These are phyloP conservation scores for Archips xylosteana DNA, from an alignment of 2,888 invertebrate species.

Conservation along the genomic window DNA sequence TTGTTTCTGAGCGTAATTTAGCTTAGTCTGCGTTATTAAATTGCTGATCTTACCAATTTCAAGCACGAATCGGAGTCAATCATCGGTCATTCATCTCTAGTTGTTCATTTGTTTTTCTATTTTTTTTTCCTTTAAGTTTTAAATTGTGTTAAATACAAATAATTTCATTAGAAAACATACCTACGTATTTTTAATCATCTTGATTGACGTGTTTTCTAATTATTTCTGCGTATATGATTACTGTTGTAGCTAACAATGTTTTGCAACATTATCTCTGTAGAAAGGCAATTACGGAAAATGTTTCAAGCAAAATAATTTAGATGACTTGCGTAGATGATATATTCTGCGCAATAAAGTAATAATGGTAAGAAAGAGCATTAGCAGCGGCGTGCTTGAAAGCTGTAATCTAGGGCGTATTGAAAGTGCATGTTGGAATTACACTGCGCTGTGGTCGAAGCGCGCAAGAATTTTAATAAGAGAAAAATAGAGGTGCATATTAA, in stretches of 20 bases:
- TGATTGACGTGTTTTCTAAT: background rate
- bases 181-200: too few relatives aligned
- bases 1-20: background rate
- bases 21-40: background rate
- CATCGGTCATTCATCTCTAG: background rate
- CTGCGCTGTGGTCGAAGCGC: slow-evolving; percentile 32
- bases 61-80: too few relatives aligned
- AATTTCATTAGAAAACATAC: too few relatives aligned
- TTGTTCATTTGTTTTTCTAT: background rate
- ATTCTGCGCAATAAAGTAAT: slow-evolving; percentile 12
- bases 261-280: background rate
- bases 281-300: slow-evolving; percentile 23
- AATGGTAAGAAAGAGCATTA: slow-evolving; percentile 38
- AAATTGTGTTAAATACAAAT: too few relatives aligned
- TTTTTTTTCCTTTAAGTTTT: too few relatives aligned
- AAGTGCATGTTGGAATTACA: slow-evolving; percentile 30
- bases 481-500: background rate
- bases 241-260: slow-evolving; percentile 1
- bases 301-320: slow-evolving; percentile 27
- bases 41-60: background rate
- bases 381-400: slow-evolving; percentile 26
- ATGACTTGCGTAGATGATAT: slow-evolving; percentile 24
- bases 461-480: slow-evolving; percentile 28
- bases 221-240: background rate
- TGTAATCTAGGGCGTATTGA: slow-evolving; percentile 32